phyloP scores from a whole-genome alignment of 2,888 invertebrate genomes.

The Taenaris catops region DNA sequence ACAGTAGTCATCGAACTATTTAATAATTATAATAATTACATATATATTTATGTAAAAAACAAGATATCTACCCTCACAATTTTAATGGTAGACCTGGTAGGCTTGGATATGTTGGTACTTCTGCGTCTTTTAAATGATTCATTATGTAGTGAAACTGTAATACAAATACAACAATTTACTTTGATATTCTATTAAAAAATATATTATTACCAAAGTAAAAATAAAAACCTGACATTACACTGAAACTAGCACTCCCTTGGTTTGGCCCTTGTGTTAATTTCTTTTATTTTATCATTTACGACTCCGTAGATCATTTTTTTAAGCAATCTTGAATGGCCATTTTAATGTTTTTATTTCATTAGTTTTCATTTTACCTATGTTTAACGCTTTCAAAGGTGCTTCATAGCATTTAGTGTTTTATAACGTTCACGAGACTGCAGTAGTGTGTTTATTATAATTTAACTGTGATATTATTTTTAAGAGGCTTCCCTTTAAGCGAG shows the following conservation, averaged over 20 bases:
- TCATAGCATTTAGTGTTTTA: constrained; percentile 32
- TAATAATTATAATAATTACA: too few relatives aligned
- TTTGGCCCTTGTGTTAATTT: constrained; percentile 69
- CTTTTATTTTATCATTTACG: constrained; percentile 16
- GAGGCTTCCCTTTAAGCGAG: constrained; percentile 12
- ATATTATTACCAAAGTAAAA: constrained; percentile 18
- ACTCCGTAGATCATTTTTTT: background rate
- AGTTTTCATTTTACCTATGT: constrained; percentile 4
- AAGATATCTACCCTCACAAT: constrained; percentile 55
- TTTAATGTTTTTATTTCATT: background rate
- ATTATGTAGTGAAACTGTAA: constrained; percentile 68
- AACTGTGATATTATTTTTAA: constrained; percentile 64
- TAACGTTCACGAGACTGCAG: constrained; percentile 50
- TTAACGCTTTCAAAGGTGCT: constrained; percentile 26
- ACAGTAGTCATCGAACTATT: too few relatives aligned
- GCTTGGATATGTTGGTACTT: constrained; percentile 64
- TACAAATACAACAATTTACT: constrained; percentile 25
- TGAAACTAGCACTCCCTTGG: constrained; percentile 77
- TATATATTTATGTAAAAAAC: too few relatives aligned
- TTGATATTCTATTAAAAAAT: constrained; percentile 22
- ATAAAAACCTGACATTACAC: constrained; percentile 74
- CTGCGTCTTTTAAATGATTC: constrained; percentile 66
- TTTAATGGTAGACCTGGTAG: constrained; percentile 58
- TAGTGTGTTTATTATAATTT: constrained; percentile 41
- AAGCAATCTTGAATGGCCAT: constrained; percentile 2